These are phyloP conservation scores for Lasioglossum malachurum DNA, from an alignment of 2,888 invertebrate genomes.

Conservation along the genomic window DNA sequence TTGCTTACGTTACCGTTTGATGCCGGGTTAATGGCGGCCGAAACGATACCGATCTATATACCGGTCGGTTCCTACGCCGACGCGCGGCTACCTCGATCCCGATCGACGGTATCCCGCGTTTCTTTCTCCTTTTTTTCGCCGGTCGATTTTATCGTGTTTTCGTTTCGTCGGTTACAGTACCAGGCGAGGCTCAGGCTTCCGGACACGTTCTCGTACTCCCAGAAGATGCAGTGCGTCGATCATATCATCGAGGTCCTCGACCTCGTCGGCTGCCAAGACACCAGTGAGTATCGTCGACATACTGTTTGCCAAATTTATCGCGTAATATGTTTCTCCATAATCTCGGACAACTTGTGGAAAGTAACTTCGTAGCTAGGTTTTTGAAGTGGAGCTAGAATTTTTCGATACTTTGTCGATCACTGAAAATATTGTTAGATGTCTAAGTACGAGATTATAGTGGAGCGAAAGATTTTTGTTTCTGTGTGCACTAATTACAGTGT, in stretches of 20 bases:
- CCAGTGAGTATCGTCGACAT: slow-evolving; percentile 86
- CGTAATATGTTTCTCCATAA: neutral
- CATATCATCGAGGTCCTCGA: slow-evolving; percentile 92
- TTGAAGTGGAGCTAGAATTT: neutral
- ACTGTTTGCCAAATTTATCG: neutral
- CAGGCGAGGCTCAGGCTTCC: slow-evolving; percentile 89
- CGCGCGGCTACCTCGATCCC: neutral
- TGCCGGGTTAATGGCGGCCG: slow-evolving; percentile 46
- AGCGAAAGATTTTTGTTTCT: no score
- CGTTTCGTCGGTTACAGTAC: slow-evolving; percentile 84
- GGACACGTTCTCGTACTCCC: slow-evolving; percentile 89
- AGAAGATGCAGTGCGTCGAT: slow-evolving; percentile 92
- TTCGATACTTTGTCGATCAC: neutral
- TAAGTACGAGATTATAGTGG: no score
- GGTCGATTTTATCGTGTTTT: neutral
- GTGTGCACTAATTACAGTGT: no score
- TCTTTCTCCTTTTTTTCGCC: neutral
- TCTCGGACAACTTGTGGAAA: neutral
- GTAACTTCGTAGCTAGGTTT: neutral
- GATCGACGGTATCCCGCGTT: neutral
- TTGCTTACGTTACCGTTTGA: slow-evolving; percentile 69
- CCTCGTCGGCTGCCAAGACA: slow-evolving; percentile 90
- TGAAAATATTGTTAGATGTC: neutral
- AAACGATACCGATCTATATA: slow-evolving; percentile 32
- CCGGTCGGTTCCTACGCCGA: neutral